A percentile compares a stretch with the other conserved stretches of the same genome.
These are phyloP conservation scores for Apantesis nais DNA, from an alignment of 2,888 invertebrate species.

Conservation along the genomic window DNA sequence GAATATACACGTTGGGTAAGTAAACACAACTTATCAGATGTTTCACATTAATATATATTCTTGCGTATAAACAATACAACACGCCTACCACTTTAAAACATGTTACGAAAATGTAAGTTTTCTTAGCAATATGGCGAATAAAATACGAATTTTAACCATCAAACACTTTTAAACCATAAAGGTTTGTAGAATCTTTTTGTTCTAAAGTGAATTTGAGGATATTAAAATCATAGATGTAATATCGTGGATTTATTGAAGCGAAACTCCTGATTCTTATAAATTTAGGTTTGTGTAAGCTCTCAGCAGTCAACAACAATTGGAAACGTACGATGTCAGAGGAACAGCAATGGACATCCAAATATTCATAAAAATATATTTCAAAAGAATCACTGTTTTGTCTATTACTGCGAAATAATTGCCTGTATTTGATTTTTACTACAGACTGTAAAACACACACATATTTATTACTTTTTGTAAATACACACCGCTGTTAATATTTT, in stretches of 20 bases:
- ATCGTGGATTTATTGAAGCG: neutral
- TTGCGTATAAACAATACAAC: slow-evolving; percentile 14
- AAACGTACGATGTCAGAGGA: no score
- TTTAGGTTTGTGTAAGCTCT: no score
- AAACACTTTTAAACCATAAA: neutral
- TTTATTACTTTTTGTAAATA: neutral
- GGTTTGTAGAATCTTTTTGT: neutral
- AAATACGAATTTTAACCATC: neutral
- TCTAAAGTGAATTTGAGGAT: no score
- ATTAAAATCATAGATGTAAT: neutral
- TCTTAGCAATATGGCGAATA: neutral
- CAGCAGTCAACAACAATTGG: no score
- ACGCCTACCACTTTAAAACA: slow-evolving; percentile 21
- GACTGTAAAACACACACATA: neutral
- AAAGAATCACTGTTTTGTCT: no score
- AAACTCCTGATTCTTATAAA: no score
- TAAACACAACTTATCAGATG: neutral
- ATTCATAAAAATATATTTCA: no score
- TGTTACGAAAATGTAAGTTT: slow-evolving; percentile 26
- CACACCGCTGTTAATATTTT: no score
- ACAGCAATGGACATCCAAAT: no score
- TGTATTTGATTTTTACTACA: neutral
- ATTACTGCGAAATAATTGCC: neutral
- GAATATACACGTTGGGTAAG: neutral
- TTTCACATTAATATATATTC: slow-evolving; percentile 1